These are phyloP conservation scores for Columba janthina DNA, from an alignment of 2,113 vertebrate genomes.

Conservation along the genomic window DNA sequence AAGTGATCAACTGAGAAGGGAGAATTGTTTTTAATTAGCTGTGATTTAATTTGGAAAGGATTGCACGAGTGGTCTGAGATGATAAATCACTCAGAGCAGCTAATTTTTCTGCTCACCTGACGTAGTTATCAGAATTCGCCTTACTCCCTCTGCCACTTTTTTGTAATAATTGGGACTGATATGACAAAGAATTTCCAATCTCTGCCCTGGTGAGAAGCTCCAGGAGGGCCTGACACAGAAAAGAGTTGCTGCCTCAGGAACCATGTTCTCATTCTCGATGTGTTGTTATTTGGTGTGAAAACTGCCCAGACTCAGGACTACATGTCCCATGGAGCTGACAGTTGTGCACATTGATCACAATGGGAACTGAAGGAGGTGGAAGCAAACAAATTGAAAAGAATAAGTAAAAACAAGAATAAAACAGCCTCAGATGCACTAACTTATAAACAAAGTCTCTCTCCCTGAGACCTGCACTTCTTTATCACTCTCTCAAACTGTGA, in stretches of 20 bases:
- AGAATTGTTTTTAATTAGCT: conserved; percentile 45
- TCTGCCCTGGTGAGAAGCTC: conserved; percentile 13
- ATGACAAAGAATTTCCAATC: conserved; percentile 11
- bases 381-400: neutral
- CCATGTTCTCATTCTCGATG: neutral
- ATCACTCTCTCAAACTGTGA: neutral
- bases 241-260: neutral
- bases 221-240: conserved; percentile 28
- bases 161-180: conserved; percentile 10
- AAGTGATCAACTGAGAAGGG: neutral
- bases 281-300: conserved; percentile 49
- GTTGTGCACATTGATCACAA: rapidly evolving
- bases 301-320: neutral
- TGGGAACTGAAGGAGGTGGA: neutral
- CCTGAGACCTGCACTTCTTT: neutral
- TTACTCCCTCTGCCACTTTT: neutral
- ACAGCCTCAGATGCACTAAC: neutral
- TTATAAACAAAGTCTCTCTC: neutral
- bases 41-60: conserved; percentile 31
- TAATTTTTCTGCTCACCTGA: neutral
- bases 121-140: neutral
- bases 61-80: conserved; percentile 4
- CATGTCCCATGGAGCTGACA: neutral
- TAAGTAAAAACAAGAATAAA: neutral
- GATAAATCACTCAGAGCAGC: neutral